Percentiles rank a stretch among this genome's conserved stretches.
Conservation (phyloP, 2,888 invertebrate genomes). For the Erannis defoliaria region DNA sequence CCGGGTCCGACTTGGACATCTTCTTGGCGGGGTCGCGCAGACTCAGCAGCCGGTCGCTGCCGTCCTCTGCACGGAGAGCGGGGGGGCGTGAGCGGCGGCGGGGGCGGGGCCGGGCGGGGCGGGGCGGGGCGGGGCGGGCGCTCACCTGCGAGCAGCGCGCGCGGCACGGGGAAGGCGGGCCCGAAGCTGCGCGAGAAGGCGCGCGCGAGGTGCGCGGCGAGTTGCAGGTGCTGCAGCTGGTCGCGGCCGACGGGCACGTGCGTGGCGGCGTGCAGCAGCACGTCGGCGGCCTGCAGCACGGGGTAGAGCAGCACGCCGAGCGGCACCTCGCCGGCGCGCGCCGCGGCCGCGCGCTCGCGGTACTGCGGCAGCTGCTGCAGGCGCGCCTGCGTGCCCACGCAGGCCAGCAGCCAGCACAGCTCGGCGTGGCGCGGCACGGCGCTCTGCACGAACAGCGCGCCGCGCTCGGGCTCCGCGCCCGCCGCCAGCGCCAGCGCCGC, state of each 20-base stretch:
- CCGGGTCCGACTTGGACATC: constrained; percentile 98
- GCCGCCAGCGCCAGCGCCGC: constrained; percentile 95
- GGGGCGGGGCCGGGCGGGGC: constrained; percentile 26
- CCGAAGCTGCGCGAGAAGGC: constrained; percentile 36
- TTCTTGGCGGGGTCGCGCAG: constrained; percentile 95
- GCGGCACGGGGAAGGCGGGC: constrained; percentile 31
- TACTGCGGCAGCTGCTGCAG: constrained; percentile 88
- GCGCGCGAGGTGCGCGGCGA: constrained; percentile 40
- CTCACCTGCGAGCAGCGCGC: constrained; percentile 31
- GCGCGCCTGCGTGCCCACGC: no score
- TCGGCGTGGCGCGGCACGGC: constrained; percentile 93
- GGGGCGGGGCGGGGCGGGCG: constrained; percentile 34
- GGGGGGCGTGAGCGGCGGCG: constrained; percentile 57
- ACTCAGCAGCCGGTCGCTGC: constrained; percentile 90
- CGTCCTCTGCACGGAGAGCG: constrained; percentile 86
- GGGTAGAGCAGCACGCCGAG: constrained; percentile 44
- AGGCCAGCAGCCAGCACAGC: not conserved
- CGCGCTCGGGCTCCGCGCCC: constrained; percentile 94
- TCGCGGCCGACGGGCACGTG: constrained; percentile 98
- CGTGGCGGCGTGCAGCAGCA: constrained; percentile 85
- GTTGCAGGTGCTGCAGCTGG: constrained; percentile 91
- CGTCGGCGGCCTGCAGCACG: constrained; percentile 60
- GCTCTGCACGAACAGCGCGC: constrained; percentile 96
- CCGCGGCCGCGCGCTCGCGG: constrained; percentile 73
- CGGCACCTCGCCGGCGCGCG: constrained; percentile 64